phyloP scores from a whole-genome alignment of 2,888 invertebrate genomes.

The Teinopalpus imperialis region DNA sequence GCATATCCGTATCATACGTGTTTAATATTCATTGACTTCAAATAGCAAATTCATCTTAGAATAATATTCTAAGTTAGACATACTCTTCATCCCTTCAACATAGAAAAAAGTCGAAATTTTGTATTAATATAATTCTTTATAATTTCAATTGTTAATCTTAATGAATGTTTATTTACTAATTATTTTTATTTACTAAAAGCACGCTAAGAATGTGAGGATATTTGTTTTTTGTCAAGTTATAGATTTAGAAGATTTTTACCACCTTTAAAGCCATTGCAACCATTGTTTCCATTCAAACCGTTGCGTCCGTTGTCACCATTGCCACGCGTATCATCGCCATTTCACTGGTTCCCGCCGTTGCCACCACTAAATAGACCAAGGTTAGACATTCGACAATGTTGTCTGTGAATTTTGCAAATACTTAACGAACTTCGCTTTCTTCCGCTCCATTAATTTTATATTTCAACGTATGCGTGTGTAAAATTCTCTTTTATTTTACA shows the following conservation, averaged over 20 bases:
- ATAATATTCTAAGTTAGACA: no score
- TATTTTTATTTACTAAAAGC: no score
- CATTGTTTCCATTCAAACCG: conserved; percentile 16
- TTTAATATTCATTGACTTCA: no score
- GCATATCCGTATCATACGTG: no score
- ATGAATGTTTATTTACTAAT: no score
- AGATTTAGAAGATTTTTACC: conserved; percentile 28
- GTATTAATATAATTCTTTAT: no score
- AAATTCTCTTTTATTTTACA: conserved; percentile 45
- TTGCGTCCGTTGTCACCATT: conserved; percentile 18
- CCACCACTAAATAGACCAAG: background rate
- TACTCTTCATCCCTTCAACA: background rate
- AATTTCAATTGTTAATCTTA: no score
- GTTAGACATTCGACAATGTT: conserved; percentile 3
- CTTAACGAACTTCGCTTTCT: conserved; percentile 16
- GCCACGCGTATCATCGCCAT: conserved; percentile 6
- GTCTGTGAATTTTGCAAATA: background rate
- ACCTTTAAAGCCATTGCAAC: conserved; percentile 13
- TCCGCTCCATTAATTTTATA: background rate
- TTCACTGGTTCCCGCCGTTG: background rate
- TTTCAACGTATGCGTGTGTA: background rate
- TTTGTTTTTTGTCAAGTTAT: no score
- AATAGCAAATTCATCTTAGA: no score
- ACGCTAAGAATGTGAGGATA: no score
- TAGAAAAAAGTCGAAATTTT: background rate